A percentile compares a stretch with the other conserved stretches of the same genome.
Evolutionary conservation across 2,797 vertebrate species (phyloP).

Genomic region (Chelidonichthys spinosus): DNA sequence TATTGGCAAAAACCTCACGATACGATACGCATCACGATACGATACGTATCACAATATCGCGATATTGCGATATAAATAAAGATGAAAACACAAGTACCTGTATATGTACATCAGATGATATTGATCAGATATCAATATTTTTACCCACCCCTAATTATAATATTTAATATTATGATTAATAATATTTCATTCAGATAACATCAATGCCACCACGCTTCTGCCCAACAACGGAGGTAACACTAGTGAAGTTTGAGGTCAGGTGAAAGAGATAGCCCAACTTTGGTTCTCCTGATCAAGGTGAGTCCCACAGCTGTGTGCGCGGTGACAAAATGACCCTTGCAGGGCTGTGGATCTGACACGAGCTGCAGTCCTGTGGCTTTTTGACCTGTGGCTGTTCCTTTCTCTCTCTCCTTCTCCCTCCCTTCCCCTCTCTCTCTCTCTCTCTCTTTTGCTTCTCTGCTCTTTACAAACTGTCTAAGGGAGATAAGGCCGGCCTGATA

Average conservation of each 20-base stretch:
- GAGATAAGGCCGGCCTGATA: slow-evolving; percentile 84
- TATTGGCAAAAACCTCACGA: too few relatives aligned
- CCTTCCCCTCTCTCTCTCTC: neutral
- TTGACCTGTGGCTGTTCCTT: slow-evolving; percentile 76
- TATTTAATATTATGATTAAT: too few relatives aligned
- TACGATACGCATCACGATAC: too few relatives aligned
- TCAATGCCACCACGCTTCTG: too few relatives aligned
- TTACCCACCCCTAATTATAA: too few relatives aligned
- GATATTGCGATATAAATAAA: too few relatives aligned
- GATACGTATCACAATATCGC: too few relatives aligned
- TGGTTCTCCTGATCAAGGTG: slow-evolving; percentile 65
- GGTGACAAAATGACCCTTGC: slow-evolving; percentile 70
- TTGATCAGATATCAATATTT: too few relatives aligned
- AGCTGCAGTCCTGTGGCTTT: slow-evolving; percentile 72
- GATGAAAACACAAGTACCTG: too few relatives aligned
- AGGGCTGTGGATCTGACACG: slow-evolving; percentile 70
- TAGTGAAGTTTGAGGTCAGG: slow-evolving; percentile 57
- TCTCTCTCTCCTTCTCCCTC: neutral
- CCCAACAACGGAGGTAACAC: neutral
- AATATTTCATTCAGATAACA: too few relatives aligned
- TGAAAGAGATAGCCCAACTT: slow-evolving; percentile 52
- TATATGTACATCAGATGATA: too few relatives aligned
- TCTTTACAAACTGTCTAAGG: slow-evolving; percentile 80
- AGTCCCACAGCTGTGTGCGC: slow-evolving; percentile 73
- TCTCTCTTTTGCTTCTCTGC: slow-evolving; percentile 58